Conservation (phyloP, 2,888 invertebrate species). For the Metellina segmentata region DNA sequence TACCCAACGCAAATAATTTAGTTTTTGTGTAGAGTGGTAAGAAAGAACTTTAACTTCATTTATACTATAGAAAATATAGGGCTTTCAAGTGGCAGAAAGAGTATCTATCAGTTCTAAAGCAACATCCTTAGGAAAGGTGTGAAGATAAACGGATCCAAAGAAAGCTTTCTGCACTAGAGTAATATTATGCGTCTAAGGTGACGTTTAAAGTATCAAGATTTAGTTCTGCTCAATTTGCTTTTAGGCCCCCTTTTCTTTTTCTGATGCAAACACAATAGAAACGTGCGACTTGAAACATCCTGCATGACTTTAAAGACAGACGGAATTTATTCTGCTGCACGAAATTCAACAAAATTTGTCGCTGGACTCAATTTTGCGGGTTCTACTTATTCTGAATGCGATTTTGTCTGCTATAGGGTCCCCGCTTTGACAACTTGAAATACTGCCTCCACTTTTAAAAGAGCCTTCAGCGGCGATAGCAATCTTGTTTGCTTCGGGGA, state of each 20-base stretch:
- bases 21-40: too few relatives aligned
- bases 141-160: background rate
- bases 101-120: background rate
- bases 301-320: slow-evolving; percentile 39
- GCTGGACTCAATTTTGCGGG: slow-evolving; percentile 67
- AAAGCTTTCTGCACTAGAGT: background rate
- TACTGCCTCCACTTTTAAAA: slow-evolving; percentile 67
- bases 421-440: slow-evolving; percentile 70
- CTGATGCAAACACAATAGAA: slow-evolving; percentile 43
- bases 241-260: slow-evolving; percentile 15
- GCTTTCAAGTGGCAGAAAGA: background rate
- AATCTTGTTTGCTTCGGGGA: slow-evolving; percentile 65
- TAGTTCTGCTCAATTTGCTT: slow-evolving; percentile 40
- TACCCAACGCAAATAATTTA: too few relatives aligned
- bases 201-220: slow-evolving; percentile 44
- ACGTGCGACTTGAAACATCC: slow-evolving; percentile 50
- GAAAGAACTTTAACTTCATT: background rate
- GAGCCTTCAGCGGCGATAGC: slow-evolving; percentile 59
- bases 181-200: background rate
- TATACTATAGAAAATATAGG: background rate
- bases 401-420: slow-evolving; percentile 31
- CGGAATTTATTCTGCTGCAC: slow-evolving; percentile 51
- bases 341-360: slow-evolving; percentile 53
- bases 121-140: background rate
- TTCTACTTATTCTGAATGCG: slow-evolving; percentile 65